These are phyloP conservation scores for Ridgeia piscesae DNA, from an alignment of 1,140 invertebrate genomes.

Conservation along the genomic window DNA sequence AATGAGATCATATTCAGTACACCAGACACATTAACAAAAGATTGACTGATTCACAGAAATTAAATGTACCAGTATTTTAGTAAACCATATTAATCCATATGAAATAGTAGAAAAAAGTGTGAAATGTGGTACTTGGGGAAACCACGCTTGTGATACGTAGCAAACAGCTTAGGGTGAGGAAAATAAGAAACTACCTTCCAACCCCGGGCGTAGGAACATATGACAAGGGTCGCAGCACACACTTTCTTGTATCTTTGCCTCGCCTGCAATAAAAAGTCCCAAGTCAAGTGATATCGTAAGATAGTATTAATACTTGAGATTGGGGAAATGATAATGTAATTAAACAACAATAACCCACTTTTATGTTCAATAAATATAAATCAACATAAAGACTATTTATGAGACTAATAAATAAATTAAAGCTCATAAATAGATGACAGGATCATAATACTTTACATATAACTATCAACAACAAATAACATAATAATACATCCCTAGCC, in stretches of 20 bases:
- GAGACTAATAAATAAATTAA: too few species aligned
- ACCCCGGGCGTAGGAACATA: slow-evolving; percentile 25
- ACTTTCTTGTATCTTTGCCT: slow-evolving; percentile 20
- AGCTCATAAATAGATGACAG: too few species aligned
- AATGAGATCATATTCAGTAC: not conserved
- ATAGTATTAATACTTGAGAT: not conserved
- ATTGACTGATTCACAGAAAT: too few species aligned
- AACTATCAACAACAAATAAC: not conserved
- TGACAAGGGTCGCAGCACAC: slow-evolving; percentile 20
- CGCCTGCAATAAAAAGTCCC: slow-evolving; percentile 16
- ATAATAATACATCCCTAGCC: not conserved
- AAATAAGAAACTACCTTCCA: slow-evolving; percentile 25
- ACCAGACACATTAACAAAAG: not conserved
- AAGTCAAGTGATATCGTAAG: not conserved
- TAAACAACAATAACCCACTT: too few species aligned
- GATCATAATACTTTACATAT: too few species aligned
- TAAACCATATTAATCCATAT: not conserved
- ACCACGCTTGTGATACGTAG: not conserved
- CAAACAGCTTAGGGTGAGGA: not conserved
- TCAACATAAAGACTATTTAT: too few species aligned
- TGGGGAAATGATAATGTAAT: too few species aligned
- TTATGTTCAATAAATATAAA: too few species aligned
- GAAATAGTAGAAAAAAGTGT: not conserved
- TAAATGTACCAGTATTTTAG: not conserved
- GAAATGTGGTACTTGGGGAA: not conserved